Percentiles rank a stretch among this genome's conserved stretches.
Conservation (phyloP, 2,888 invertebrate genomes). For the Hylaea fasciaria region DNA sequence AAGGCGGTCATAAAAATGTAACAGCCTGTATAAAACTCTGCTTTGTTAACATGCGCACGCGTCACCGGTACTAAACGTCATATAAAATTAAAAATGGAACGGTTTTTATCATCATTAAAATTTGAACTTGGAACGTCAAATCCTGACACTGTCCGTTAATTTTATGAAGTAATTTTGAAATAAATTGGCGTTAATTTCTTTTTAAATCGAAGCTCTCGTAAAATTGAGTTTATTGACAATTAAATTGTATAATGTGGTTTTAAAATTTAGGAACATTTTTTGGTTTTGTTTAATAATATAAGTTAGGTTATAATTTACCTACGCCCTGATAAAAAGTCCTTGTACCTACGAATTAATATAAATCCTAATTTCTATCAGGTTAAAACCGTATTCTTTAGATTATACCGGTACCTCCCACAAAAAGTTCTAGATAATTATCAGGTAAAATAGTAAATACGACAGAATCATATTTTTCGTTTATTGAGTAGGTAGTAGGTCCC, state of each 20-base stretch:
- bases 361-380: too few relatives aligned
- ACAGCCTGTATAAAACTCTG: slow-evolving; percentile 60
- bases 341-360: too few relatives aligned
- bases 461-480: not conserved
- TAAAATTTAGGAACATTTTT: slow-evolving; percentile 47
- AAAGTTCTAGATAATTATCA: too few relatives aligned
- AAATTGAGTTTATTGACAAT: slow-evolving; percentile 64
- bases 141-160: slow-evolving; percentile 32
- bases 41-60: slow-evolving; percentile 74
- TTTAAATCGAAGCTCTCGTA: slow-evolving; percentile 46
- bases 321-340: too few relatives aligned
- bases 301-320: not conserved
- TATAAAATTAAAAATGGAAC: slow-evolving; percentile 39
- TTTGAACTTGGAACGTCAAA: slow-evolving; percentile 38
- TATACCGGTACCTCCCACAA: too few relatives aligned
- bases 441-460: not conserved
- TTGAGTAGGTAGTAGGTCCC: too few relatives aligned
- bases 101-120: slow-evolving; percentile 25
- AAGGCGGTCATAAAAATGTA: slow-evolving; percentile 62
- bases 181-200: slow-evolving; percentile 33
- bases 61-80: slow-evolving; percentile 48
- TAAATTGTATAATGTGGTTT: slow-evolving; percentile 59
- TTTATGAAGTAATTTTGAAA: slow-evolving; percentile 53
- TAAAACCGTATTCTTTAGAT: too few relatives aligned
- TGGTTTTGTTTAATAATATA: slow-evolving; percentile 40